These are phyloP conservation scores for Phengaris alcon DNA, from an alignment of 2,888 invertebrate species.

Conservation along the genomic window DNA sequence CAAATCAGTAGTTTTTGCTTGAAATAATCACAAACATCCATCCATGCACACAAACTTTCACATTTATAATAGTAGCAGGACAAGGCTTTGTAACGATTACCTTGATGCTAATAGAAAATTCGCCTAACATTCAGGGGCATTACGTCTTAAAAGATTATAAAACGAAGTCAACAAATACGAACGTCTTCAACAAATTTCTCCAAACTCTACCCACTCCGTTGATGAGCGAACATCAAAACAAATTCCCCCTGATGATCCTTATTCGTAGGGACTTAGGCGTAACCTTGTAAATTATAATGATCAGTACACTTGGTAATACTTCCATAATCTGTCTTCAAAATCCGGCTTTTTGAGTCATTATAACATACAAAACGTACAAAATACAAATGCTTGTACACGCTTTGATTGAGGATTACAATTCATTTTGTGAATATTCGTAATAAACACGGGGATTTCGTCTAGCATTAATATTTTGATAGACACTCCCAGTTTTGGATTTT, in stretches of 20 bases:
- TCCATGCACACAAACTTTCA: no score
- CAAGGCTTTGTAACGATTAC: no score
- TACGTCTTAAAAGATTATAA: conserved; percentile 2
- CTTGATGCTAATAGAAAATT: background rate
- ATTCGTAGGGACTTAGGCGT: conserved; percentile 73
- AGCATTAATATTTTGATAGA: background rate
- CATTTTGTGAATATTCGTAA: background rate
- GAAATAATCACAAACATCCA: no score
- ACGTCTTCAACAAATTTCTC: background rate
- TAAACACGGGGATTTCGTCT: background rate
- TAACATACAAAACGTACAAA: conserved; percentile 29
- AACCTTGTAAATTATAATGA: conserved; percentile 76
- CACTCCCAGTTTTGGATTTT: background rate
- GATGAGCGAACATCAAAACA: conserved; percentile 70
- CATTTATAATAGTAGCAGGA: no score
- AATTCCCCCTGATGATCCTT: conserved; percentile 76
- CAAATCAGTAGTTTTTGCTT: no score
- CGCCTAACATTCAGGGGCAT: no score
- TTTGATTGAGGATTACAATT: conserved; percentile 12
- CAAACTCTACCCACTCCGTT: conserved; percentile 41
- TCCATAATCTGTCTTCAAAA: conserved; percentile 67
- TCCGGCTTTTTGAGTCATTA: conserved; percentile 43
- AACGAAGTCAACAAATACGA: conserved; percentile 7
- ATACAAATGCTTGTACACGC: conserved; percentile 33
- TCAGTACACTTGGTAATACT: conserved; percentile 63